Evolutionary conservation across 2,797 vertebrate species (phyloP), one percentile per base, ranked within the genome.

Genomic region (Oryzias sinensis): DNA sequence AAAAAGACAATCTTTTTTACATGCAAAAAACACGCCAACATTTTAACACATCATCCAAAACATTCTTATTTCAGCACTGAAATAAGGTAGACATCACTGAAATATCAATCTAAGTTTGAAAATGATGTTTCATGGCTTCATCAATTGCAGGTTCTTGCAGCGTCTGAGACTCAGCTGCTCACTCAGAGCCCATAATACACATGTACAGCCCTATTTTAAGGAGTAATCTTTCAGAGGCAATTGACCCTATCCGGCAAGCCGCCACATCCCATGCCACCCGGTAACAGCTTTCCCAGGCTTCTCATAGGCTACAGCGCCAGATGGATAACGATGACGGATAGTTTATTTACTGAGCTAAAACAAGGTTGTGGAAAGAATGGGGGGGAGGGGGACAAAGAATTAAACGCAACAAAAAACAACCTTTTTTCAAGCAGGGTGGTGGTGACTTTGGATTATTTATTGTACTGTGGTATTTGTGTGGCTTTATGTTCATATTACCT

Each of bases 301-400:
- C 63, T 82, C 75, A 85, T 84, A 77, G 82, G 86, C 69, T 56
- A 0, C 53, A 62, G 69, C 53, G 76, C 68, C 82, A 79, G 74
- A 72, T 66, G 76, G 79, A 65, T 88, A 88, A 87, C 70, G 43
- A 86, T 86, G 86, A 88, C 74, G 81, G 82, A 88, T 86, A 74
- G 81, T 83, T 89, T 86, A 87, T 88, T 88, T 85, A 85, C 78
- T 75, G 65, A 76, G 72, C 68, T 77, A 76, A 84, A 89, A 80
- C 85, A 74, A 81, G 81, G 74, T 62, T 80, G 77, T 61, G 56
- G 20, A 72, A 57, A 69, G 53, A 72, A 72, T 43, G 70, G 64
- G 27, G 43, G 25, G 41, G 13, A n/a, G 1, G n/a, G 37, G 29
- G 3, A 48, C 46, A 65, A 61, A 66, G 46, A 68, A 49, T 51